These are phyloP conservation scores for Dorcus hopei DNA, from an alignment of 2,888 invertebrate species.

Conservation along the genomic window DNA sequence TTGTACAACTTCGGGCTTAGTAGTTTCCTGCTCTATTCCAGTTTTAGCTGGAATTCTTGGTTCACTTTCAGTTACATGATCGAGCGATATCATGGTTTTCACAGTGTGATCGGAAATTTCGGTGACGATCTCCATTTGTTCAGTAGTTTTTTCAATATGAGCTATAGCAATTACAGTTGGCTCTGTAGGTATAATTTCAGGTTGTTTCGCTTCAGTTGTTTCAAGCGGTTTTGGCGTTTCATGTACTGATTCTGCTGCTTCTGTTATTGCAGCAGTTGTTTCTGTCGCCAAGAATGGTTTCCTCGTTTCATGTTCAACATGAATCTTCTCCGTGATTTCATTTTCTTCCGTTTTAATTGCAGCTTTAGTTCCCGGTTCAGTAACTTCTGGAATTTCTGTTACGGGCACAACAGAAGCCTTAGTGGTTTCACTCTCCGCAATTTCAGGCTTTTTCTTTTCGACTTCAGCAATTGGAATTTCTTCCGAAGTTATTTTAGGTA, in stretches of 20 bases:
- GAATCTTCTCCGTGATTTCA: background rate
- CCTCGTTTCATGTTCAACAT: background rate
- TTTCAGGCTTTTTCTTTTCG: background rate
- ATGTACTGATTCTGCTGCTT: background rate
- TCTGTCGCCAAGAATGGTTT: background rate
- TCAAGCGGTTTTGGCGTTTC: constrained; percentile 1
- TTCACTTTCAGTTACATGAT: constrained; percentile 16
- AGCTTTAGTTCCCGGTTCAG: constrained; percentile 4
- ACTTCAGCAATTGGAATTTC: background rate
- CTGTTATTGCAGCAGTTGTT: background rate
- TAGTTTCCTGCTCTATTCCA: background rate
- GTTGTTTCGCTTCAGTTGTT: constrained; percentile 7
- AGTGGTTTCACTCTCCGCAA: background rate
- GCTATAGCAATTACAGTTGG: constrained; percentile 10
- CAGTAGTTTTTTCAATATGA: constrained; percentile 7
- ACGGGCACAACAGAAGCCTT: background rate
- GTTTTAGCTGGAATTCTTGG: background rate
- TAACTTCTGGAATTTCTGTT: background rate
- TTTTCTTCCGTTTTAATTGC: constrained; percentile 17
- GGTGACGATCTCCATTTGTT: constrained; percentile 13
- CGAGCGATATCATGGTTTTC: constrained; percentile 14
- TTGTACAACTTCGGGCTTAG: background rate
- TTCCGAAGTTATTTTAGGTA: background rate
- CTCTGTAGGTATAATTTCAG: constrained; percentile 1
- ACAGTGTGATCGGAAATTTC: constrained; percentile 14